Evolutionary conservation across 2,113 vertebrate genomes (phyloP).

Genomic region (Puntigrus tetrazona): DNA sequence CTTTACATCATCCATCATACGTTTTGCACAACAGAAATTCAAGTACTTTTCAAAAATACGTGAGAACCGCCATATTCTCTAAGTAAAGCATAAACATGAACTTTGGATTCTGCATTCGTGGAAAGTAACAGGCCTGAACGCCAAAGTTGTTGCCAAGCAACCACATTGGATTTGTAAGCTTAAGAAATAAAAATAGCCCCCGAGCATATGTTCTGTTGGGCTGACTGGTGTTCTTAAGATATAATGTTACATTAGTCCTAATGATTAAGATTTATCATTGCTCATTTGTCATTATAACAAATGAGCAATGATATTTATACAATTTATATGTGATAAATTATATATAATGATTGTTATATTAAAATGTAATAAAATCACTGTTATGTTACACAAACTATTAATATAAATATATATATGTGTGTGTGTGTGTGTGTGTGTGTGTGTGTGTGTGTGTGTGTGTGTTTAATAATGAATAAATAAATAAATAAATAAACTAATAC

Average conservation of each 20-base stretch:
- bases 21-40: background rate
- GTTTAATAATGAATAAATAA: too few relatives aligned
- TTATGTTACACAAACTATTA: background rate
- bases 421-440: too few relatives aligned
- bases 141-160: slow-evolving; percentile 21
- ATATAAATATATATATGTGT: background rate
- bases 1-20: background rate
- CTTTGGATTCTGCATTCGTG: background rate
- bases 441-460: too few relatives aligned
- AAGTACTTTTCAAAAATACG: background rate
- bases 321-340: too few relatives aligned
- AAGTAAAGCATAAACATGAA: slow-evolving; percentile 1
- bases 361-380: background rate
- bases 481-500: background rate
- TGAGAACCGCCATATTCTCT: background rate
- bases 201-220: slow-evolving; percentile 29
- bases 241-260: slow-evolving; percentile 20
- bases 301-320: too few relatives aligned
- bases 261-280: slow-evolving; percentile 23
- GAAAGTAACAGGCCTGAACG: background rate
- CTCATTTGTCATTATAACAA: background rate
- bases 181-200: slow-evolving; percentile 35
- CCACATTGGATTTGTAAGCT: slow-evolving; percentile 26
- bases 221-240: slow-evolving; percentile 4
- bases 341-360: too few relatives aligned